A percentile compares a stretch with the other conserved stretches of the same genome.
These are phyloP conservation scores for Drosophila imparisetae DNA, from an alignment of 2,888 invertebrate species.

Conservation along the genomic window DNA sequence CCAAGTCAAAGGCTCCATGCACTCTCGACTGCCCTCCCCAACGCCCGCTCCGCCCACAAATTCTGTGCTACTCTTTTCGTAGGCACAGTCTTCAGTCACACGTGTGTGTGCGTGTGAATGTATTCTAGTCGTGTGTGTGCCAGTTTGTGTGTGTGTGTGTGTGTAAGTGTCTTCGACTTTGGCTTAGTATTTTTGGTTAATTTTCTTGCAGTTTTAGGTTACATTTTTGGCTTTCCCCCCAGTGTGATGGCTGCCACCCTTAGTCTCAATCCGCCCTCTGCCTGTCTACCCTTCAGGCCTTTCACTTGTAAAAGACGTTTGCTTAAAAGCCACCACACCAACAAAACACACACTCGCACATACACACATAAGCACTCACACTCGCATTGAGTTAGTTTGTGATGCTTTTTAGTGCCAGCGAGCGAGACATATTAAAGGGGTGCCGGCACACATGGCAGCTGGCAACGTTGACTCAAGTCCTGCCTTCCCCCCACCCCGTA, in stretches of 20 bases:
- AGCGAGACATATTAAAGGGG: slow-evolving; percentile 68
- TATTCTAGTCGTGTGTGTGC: slow-evolving; percentile 18
- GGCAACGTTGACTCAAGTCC: slow-evolving; percentile 27
- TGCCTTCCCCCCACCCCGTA: not conserved
- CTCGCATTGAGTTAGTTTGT: slow-evolving; percentile 76
- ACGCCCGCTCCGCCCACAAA: slow-evolving; percentile 28
- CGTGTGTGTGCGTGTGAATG: slow-evolving; percentile 20
- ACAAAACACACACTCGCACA: slow-evolving; percentile 32
- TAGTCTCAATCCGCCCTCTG: slow-evolving; percentile 26
- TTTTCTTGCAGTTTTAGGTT: slow-evolving; percentile 82
- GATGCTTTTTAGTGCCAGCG: slow-evolving; percentile 70
- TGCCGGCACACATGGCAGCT: slow-evolving; percentile 57
- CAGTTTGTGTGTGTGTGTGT: slow-evolving; percentile 25
- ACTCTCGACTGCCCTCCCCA: slow-evolving; percentile 36
- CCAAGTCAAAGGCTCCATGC: slow-evolving; percentile 78
- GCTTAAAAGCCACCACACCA: slow-evolving; percentile 78
- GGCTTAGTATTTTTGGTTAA: slow-evolving; percentile 82
- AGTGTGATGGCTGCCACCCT: slow-evolving; percentile 51
- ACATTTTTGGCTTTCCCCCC: slow-evolving; percentile 79
- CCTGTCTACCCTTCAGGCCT: slow-evolving; percentile 63
- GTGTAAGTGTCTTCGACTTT: slow-evolving; percentile 73
- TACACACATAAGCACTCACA: slow-evolving; percentile 13
- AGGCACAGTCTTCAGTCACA: slow-evolving; percentile 60
- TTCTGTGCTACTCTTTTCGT: slow-evolving; percentile 68
- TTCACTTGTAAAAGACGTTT: slow-evolving; percentile 79